phyloP scores from a whole-genome alignment of 2,888 invertebrate species.

The Omphaloscelis lunosa region DNA sequence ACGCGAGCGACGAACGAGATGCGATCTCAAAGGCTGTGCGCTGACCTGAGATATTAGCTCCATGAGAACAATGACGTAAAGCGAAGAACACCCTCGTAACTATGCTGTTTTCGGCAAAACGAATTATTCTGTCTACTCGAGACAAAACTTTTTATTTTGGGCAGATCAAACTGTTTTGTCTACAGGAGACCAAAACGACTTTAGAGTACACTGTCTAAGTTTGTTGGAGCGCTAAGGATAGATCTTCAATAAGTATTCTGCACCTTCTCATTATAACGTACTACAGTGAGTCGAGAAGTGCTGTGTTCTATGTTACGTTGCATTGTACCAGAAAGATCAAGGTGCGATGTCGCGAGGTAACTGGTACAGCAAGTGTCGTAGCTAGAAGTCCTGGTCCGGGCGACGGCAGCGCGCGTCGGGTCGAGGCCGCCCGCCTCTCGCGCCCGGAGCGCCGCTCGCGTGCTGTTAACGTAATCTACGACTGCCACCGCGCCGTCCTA shows the following conservation, averaged over 20 bases:
- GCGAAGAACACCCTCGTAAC: not conserved
- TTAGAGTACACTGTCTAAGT: not conserved
- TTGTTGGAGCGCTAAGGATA: not conserved
- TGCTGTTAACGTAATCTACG: slow-evolving; percentile 9
- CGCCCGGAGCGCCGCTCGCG: slow-evolving; percentile 8
- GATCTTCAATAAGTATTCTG: not conserved
- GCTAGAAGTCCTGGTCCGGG: slow-evolving; percentile 5
- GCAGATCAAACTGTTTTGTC: not conserved
- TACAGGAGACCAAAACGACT: not conserved
- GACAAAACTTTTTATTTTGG: not conserved
- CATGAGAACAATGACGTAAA: not conserved
- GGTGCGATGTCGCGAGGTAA: slow-evolving; percentile 6
- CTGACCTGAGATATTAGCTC: not conserved
- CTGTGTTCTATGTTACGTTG: not conserved
- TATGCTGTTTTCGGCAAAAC: not conserved
- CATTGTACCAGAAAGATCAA: slow-evolving; percentile 13
- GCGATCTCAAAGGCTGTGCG: not conserved
- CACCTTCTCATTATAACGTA: not conserved
- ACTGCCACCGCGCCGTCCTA: not conserved
- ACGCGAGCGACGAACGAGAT: not conserved
- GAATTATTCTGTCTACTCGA: not conserved
- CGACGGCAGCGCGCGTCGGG: slow-evolving; percentile 45
- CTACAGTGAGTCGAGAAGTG: not conserved
- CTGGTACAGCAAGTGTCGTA: not conserved
- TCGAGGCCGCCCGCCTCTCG: slow-evolving; percentile 71